Evolutionary conservation across 2,113 vertebrate genomes (phyloP).

Genomic region (Rattus rattus): DNA sequence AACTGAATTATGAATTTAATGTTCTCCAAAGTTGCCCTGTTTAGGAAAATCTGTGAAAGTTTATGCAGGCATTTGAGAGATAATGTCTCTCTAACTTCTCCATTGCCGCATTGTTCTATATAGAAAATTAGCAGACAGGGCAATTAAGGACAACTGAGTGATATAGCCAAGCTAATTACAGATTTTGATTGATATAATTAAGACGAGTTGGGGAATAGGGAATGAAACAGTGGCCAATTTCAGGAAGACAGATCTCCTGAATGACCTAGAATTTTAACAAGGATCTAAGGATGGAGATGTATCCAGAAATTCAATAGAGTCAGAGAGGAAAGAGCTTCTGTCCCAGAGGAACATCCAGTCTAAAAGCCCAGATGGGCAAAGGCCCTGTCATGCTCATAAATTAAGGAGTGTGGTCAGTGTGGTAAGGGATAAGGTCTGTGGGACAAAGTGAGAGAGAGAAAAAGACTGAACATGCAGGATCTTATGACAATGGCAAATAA

Average conservation of each 20-base stretch:
- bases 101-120: background rate
- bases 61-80: background rate
- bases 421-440: background rate
- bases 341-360: background rate
- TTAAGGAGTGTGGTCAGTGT: background rate
- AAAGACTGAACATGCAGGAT: background rate
- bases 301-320: background rate
- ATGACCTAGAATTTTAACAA: background rate
- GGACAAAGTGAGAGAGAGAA: fast-evolving
- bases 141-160: background rate
- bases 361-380: background rate
- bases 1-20: background rate
- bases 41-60: background rate
- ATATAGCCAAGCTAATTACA: background rate
- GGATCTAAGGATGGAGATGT: background rate
- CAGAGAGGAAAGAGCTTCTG: background rate
- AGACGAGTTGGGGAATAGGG: background rate
- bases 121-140: background rate
- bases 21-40: background rate
- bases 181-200: background rate
- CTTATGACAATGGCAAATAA: background rate
- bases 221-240: background rate
- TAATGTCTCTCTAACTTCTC: background rate
- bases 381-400: fast-evolving
- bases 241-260: background rate